phyloP scores from a whole-genome alignment of 2,113 vertebrate genomes.

The Cynocephalus volans region DNA sequence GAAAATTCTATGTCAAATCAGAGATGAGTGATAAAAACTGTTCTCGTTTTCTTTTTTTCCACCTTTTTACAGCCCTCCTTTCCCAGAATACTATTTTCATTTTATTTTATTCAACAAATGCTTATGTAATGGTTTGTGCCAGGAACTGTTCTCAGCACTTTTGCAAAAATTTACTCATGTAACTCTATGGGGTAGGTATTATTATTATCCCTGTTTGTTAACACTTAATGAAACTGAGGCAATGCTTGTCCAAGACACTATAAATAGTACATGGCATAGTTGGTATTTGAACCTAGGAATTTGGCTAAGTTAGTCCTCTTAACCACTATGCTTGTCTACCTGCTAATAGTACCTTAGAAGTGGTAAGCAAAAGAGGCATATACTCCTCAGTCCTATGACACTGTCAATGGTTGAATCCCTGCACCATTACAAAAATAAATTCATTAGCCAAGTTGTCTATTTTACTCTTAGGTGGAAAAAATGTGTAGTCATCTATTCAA shows the following conservation, averaged over 20 bases:
- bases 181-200: neutral
- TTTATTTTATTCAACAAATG: conserved; percentile 27
- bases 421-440: neutral
- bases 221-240: conserved; percentile 44
- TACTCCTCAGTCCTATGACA: neutral
- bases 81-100: neutral
- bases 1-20: conserved; percentile 1
- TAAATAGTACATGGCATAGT: neutral
- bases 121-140: neutral
- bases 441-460: neutral
- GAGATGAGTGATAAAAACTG: neutral
- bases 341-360: neutral
- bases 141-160: conserved; percentile 27
- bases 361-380: neutral
- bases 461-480: conserved; percentile 58
- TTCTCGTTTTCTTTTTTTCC: neutral
- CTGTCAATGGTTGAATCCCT: neutral
- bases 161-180: neutral
- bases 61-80: neutral
- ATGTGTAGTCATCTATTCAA: neutral
- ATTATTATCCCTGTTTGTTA: neutral
- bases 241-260: neutral
- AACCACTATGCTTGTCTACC: neutral
- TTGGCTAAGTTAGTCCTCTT: neutral
- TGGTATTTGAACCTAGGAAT: neutral